A percentile compares a stretch with the other conserved stretches of the same genome.
Evolutionary conservation across 1,140 invertebrate species (phyloP).

Genomic region (Bombus sylvicola): DNA sequence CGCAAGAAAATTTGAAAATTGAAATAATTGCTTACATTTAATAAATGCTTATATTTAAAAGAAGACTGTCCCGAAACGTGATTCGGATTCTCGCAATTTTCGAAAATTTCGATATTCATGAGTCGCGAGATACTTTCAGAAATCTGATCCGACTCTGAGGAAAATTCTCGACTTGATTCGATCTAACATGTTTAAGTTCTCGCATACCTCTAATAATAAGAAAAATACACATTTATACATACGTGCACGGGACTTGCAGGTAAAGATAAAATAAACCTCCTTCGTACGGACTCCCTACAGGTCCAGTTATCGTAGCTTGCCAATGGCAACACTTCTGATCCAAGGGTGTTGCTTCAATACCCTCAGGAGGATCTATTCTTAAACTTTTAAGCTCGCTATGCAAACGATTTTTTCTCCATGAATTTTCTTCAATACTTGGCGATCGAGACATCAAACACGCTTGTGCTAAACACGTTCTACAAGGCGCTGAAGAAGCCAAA

Average conservation of each 20-base stretch:
- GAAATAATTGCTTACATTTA: too few relatives aligned
- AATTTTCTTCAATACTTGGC: conserved; percentile 86
- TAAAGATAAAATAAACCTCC: conserved; percentile 97
- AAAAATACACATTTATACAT: conserved; percentile 60
- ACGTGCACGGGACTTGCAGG: conserved; percentile 92
- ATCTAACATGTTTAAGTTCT: background rate
- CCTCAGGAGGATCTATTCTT: conserved; percentile 93
- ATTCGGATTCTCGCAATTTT: too few relatives aligned
- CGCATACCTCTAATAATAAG: background rate
- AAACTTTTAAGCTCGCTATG: conserved; percentile 89
- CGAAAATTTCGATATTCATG: background rate
- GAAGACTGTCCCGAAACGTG: too few relatives aligned
- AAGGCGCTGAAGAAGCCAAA: conserved; percentile 84
- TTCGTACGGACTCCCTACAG: conserved; percentile 95
- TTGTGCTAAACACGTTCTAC: conserved; percentile 92
- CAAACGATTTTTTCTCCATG: conserved; percentile 89
- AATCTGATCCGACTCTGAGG: too few relatives aligned
- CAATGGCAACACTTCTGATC: conserved; percentile 93
- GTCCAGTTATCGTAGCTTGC: conserved; percentile 95
- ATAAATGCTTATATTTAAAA: too few relatives aligned
- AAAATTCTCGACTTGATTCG: too few relatives aligned
- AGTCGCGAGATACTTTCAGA: background rate
- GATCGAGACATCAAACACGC: conserved; percentile 87
- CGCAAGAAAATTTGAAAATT: too few relatives aligned
- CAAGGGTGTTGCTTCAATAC: conserved; percentile 93